phyloP scores from a whole-genome alignment of 2,888 invertebrate species.

The Agrotis ipsilon region DNA sequence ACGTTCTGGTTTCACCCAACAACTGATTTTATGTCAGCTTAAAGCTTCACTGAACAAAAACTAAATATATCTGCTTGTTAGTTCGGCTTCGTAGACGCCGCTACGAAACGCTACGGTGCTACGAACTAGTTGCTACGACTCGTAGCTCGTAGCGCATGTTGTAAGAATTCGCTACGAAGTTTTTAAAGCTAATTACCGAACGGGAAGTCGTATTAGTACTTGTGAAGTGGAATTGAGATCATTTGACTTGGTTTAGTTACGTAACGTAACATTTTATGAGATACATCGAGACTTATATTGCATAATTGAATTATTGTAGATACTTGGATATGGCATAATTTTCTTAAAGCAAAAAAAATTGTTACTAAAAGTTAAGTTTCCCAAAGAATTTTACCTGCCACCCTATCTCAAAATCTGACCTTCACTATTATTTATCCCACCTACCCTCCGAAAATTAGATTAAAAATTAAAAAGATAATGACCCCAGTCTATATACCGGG shows the following conservation, averaged over 20 bases:
- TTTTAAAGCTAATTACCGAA: conserved; percentile 39
- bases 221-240: conserved; percentile 17
- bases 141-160: conserved; percentile 48
- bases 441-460: no score
- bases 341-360: no score
- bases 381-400: no score
- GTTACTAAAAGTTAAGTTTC: no score
- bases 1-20: conserved; percentile 25
- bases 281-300: no score
- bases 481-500: no score
- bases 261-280: background rate
- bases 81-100: conserved; percentile 43
- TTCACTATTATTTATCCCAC: no score
- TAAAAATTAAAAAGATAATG: no score
- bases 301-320: no score
- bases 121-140: conserved; percentile 56
- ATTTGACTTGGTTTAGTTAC: conserved; percentile 6
- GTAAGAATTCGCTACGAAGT: conserved; percentile 42
- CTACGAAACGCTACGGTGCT: conserved; percentile 54
- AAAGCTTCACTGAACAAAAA: conserved; percentile 46
- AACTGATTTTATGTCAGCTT: conserved; percentile 55
- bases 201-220: conserved; percentile 18
- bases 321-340: no score
- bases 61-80: conserved; percentile 47
- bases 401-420: no score